Base-by-base conservation (phyloP, 2,797 vertebrate species). In the Acipenser ruthenus region DNA sequence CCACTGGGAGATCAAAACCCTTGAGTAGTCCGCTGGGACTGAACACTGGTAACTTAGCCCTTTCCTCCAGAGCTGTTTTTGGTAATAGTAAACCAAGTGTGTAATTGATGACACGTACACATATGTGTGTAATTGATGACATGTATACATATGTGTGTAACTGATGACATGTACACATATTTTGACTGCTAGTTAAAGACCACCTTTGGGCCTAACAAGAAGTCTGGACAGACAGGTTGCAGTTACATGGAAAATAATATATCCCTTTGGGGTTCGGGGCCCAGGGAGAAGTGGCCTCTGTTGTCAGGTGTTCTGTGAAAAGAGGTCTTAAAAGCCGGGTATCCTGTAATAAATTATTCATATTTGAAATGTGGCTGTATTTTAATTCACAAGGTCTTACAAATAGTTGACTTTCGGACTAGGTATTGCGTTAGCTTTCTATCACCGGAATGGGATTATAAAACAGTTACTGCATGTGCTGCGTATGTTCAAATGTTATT, bases 341-440 rank as follows among this genome's bases (percentile, higher is more conserved):
- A 51, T 69, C 61, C 66, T 69, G 74, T 75, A 77, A 86, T 86
- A 74, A 75, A 88, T 86, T 75, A 87, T 89, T 88, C 74, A 84
- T 81, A 53, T 37, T 37, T 37, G 4, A 37, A 37, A 37, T 37
- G 23, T 37, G 23, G 4, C 23, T 37, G 23, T 4, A 37, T 37
- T 37, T 37, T 37, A 37, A 37, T 2, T 37, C 23, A 37, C 23
- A 37, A 37, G 23, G 23, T 37, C 23, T 37, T 37, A 37, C 23
- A 37, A 37, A 37, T 37, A 37, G 23, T 37, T 37, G 4, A 37
- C 23, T 4, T 37, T 37, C 4, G 23, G 23, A 37, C 23, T 37
- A 37, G 23, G 23, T 37, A 37, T 37, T 37, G 23, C 23, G 23
- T 37, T 37, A 37, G 23, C 23, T 4, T 37, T 37, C 23, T 37